These are phyloP conservation scores for Poecilia gillii DNA, from an alignment of 2,797 vertebrate genomes.

Conservation along the genomic window DNA sequence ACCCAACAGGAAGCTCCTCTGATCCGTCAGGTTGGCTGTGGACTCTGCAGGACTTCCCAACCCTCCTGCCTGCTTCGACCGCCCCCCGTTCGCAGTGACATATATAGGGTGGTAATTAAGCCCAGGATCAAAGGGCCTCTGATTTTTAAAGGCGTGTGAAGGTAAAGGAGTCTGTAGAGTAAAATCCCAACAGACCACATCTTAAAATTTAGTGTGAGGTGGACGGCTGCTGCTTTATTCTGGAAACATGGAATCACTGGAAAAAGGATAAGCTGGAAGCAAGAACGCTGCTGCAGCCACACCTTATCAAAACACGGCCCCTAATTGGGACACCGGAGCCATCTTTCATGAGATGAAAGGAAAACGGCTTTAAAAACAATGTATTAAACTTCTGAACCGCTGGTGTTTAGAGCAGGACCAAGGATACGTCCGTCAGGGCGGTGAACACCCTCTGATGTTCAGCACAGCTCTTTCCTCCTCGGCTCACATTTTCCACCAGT, in stretches of 20 bases:
- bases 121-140: conserved; percentile 63
- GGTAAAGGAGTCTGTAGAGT: conserved; percentile 41
- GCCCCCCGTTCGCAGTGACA: conserved; percentile 62
- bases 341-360: conserved; percentile 68
- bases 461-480: conserved; percentile 46
- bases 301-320: conserved; percentile 73
- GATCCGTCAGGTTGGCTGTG: conserved; percentile 59
- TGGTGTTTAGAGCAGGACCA: conserved; percentile 56
- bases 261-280: conserved; percentile 71
- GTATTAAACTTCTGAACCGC: conserved; percentile 53
- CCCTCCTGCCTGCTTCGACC: conserved; percentile 31
- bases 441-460: conserved; percentile 69
- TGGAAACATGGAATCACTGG: conserved; percentile 70
- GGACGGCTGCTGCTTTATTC: conserved; percentile 54
- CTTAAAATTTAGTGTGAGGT: conserved; percentile 40
- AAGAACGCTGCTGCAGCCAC: conserved; percentile 65
- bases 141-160: conserved; percentile 47
- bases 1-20: conserved; percentile 69
- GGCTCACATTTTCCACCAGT: conserved; percentile 26
- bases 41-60: conserved; percentile 47
- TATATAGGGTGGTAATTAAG: conserved; percentile 75
- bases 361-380: conserved; percentile 62
- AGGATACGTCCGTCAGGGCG: conserved; percentile 66
- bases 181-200: conserved; percentile 42
- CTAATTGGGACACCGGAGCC: conserved; percentile 68